phyloP scores from a whole-genome alignment of 1,140 invertebrate species.

The Aporrectodea caliginosa region DNA sequence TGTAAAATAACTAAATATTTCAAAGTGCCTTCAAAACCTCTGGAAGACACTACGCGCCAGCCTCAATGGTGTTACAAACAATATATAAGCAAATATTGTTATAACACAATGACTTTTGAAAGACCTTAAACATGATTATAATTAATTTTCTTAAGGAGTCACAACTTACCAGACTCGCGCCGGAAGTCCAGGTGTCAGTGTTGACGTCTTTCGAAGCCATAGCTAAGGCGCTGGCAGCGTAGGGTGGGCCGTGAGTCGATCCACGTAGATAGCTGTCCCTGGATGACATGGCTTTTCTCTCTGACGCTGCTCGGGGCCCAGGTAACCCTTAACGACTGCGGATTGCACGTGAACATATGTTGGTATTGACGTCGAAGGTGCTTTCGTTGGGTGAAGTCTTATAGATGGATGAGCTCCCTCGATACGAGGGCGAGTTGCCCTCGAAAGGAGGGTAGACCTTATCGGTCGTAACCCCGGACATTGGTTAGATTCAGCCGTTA shows the following conservation, averaged over 20 bases:
- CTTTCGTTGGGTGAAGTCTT: not conserved
- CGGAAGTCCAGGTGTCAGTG: not conserved
- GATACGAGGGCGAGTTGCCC: not conserved
- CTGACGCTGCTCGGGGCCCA: conserved; percentile 5
- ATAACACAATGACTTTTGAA: too few relatives aligned
- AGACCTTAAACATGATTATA: too few relatives aligned
- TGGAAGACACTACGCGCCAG: too few relatives aligned
- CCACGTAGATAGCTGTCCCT: not conserved
- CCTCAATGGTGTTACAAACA: too few relatives aligned
- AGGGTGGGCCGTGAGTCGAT: not conserved
- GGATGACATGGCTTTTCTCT: not conserved
- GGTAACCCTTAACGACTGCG: not conserved
- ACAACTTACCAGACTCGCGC: not conserved
- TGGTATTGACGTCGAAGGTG: not conserved
- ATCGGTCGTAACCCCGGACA: too few relatives aligned
- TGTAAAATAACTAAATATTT: too few relatives aligned
- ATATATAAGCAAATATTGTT: too few relatives aligned
- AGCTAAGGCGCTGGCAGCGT: not conserved
- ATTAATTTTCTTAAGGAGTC: too few relatives aligned
- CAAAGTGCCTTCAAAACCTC: too few relatives aligned
- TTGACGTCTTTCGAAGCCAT: not conserved
- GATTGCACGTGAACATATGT: not conserved
- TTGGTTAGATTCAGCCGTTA: too few relatives aligned
- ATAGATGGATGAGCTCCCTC: not conserved
- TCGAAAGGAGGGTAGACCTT: too few relatives aligned